Base-by-base conservation (phyloP, 2,797 vertebrate genomes). In the Oreochromis mossambicus region DNA sequence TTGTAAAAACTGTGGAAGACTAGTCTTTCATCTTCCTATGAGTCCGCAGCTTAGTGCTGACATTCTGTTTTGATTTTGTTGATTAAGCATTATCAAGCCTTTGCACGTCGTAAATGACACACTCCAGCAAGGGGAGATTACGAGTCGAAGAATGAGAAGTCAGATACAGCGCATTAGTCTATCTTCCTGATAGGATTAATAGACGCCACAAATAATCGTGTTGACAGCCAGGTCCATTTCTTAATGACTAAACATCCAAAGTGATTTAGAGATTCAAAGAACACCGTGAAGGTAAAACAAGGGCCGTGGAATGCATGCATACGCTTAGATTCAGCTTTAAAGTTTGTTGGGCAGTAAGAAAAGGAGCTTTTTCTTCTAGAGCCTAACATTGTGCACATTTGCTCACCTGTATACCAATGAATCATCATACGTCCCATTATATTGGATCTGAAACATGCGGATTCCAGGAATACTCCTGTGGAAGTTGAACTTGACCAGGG, bases 381-480 rank as follows among this genome's bases (percentile, higher is more conserved):
- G 10, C 21, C 5, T 24, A 54, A 54, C 11, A 24, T 24, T 12
- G n/a, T 15, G 15, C 48, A 9, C 43, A 14, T 52, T 4, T 66
- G 9, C 96, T 96, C 95, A 99, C 99, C 99, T 98, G 97, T 99
- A 99, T 82, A 99, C 98, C 91, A 99, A 95, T 3, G 99, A 99
- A 92, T 99, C 99, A 81, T 99, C 99, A 0, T 99, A 99, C 87
- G 97, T 98, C 87, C 99, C 98, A n/a, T 99, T 99, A 90, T 99
- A 99, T 81, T 99, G 99, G 91, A 99, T 99, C 90, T 99, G 99
- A 92, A 99, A 99, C 99, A 99, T 99, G 86, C 99, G 97, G 89
- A 99, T 99, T 79, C 99, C 99, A 0, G 99, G 99, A 82, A 99
- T 99, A 90, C 97, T 99, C 94, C 98, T 97, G 95, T 99, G 99